Evolutionary conservation across 2,797 vertebrate genomes (phyloP), one percentile per base, ranked within the genome.

Genomic region (Paguma larvata): DNA sequence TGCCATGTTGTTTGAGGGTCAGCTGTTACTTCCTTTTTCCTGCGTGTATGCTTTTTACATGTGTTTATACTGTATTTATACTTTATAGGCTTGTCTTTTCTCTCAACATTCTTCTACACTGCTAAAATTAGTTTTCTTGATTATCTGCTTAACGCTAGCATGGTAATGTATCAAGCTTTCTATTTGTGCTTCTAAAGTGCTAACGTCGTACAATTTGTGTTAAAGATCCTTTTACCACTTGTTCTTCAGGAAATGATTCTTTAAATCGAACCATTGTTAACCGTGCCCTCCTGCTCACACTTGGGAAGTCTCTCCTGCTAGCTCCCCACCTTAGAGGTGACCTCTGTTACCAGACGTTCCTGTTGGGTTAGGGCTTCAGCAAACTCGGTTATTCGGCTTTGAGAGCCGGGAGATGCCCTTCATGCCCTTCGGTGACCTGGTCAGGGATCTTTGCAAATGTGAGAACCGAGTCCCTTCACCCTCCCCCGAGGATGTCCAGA

Each of bases 271-370:
- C 72, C 18, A 7, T 0, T 46, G 32, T 77, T 32, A 70, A 78
- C 27, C 0, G 25, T 41, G 62, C 46, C 23, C 30, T 41, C 10
- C 34, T 46, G 19, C 13, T 44, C 32, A 41, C 5, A 6, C 19
- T 77, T 68, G 30, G 56, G 23, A 21, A 79, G 87, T 30, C 44
- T 84, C 3, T 91, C 34, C 56, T 6, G 9, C 59, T 53, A 13
- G 53, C 34, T 56, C 6, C 62, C n/a, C 4, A 19, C 1, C 59
- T 68, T 12, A 0, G 41, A 30, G 34, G 48, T 3, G 18, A 12
- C 18, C 1, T 2, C 27, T 4, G 27, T 46, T 16, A n/a, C 5
- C 19, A n/a, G 65, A n/a, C 27, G 3, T 19, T 32, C 15, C 0
- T 56, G 86, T 19, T 32, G 78, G 30, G 12, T 63, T 25, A 3